Evolutionary conservation across 1,140 invertebrate species (phyloP).

Genomic region (Drosophila takahashii): DNA sequence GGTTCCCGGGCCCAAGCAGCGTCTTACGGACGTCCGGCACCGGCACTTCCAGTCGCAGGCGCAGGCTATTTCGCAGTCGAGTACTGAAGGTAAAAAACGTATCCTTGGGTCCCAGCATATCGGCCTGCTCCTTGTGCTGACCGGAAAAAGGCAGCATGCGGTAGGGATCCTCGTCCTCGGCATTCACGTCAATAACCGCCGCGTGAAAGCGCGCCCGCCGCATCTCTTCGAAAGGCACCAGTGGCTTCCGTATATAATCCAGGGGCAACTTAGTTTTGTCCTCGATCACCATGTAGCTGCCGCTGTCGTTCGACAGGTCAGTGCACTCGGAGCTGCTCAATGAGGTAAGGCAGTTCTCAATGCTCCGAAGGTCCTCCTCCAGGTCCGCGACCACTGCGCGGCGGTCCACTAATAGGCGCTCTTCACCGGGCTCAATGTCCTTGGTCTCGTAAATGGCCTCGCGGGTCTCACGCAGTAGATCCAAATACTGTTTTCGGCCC

Average conservation of each 20-base stretch:
- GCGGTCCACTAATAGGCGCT: slow-evolving; percentile 63
- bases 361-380: slow-evolving; percentile 75
- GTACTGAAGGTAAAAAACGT: slow-evolving; percentile 75
- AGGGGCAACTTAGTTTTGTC: slow-evolving; percentile 74
- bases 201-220: slow-evolving; percentile 75
- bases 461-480: slow-evolving; percentile 64
- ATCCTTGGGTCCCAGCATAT: slow-evolving; percentile 65
- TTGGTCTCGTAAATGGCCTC: slow-evolving; percentile 65
- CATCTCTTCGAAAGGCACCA: slow-evolving; percentile 81
- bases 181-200: slow-evolving; percentile 61
- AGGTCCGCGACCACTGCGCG: slow-evolving; percentile 58
- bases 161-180: slow-evolving; percentile 74
- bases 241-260: slow-evolving; percentile 75
- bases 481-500: slow-evolving; percentile 60
- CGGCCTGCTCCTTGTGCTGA: slow-evolving; percentile 67
- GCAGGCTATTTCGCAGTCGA: slow-evolving; percentile 66
- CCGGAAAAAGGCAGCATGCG: slow-evolving; percentile 73
- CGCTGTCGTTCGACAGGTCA: slow-evolving; percentile 76
- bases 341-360: slow-evolving; percentile 74
- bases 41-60: slow-evolving; percentile 67
- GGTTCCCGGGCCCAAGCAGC: slow-evolving; percentile 47
- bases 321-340: slow-evolving; percentile 77
- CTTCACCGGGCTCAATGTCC: slow-evolving; percentile 59
- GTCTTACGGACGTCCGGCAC: slow-evolving; percentile 59
- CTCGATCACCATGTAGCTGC: slow-evolving; percentile 73